Conservation (phyloP, 2,888 invertebrate genomes). For the Falcaria lacertinaria region DNA sequence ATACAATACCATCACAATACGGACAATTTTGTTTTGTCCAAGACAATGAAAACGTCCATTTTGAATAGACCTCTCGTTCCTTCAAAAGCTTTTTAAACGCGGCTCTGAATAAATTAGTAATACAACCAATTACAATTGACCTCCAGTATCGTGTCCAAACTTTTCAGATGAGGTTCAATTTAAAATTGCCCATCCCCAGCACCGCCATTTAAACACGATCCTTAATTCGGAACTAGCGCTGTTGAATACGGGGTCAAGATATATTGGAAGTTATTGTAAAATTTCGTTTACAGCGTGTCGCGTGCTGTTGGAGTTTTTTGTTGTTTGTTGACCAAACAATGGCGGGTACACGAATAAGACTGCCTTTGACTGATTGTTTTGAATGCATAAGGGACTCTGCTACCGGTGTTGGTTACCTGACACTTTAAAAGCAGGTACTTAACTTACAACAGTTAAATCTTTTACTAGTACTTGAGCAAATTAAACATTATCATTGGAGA, state of each 20-base stretch:
- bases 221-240: background rate
- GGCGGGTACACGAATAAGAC: constrained; percentile 18
- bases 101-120: constrained; percentile 2
- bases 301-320: constrained; percentile 27
- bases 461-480: too few species aligned
- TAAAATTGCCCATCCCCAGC: constrained; percentile 3
- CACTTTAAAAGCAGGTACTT: background rate
- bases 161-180: constrained; percentile 4
- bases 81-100: background rate
- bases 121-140: constrained; percentile 8
- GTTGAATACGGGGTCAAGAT: background rate
- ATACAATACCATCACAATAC: constrained; percentile 22
- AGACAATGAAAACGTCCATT: constrained; percentile 22
- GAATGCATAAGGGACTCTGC: constrained; percentile 30
- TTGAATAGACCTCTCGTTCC: constrained; percentile 4
- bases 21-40: constrained; percentile 28
- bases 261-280: constrained; percentile 2
- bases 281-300: constrained; percentile 23
- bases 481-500: too few species aligned
- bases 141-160: background rate
- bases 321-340: constrained; percentile 35
- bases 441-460: too few species aligned
- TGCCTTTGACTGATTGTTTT: constrained; percentile 34
- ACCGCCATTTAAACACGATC: constrained; percentile 6
- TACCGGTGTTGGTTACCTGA: constrained; percentile 31